Evolutionary conservation across 2,797 vertebrate genomes (phyloP), one percentile per base, ranked within the genome.

Genomic region (Chaetodon trifasciatus): DNA sequence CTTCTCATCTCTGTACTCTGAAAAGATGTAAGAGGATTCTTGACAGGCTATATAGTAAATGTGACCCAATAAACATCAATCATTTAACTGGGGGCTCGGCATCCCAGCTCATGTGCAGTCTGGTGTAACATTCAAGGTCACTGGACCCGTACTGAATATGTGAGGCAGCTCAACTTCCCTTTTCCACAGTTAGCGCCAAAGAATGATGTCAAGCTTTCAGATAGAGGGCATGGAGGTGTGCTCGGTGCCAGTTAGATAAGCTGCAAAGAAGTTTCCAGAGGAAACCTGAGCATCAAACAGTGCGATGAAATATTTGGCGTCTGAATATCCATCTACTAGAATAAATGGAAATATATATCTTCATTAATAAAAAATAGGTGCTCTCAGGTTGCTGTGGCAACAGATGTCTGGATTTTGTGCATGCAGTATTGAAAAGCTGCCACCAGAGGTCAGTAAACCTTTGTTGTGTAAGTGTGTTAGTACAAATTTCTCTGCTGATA

Each of bases 131-230:
- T 65, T 87, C 86, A 90, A 92, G 87, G 91, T 91, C 79, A 86
- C 8, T 76, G 81, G 88, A 89, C 64, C 86, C 16, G 24, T 8
- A 84, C 76, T 85, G 85, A 90, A 84, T 88, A 87, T 76, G 66
- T 49, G 70, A 84, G 61, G 39, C 74, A 50, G 92, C 90, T 94
- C 91, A 86, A 83, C 88, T 94, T 94, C 86, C 75, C 64, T 86
- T 93, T 93, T 92, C 91, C 92, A 91, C 79, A 76, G 84, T 61
- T 53, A 9, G 74, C 17, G 91, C 93, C 94, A 94, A 86, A 79
- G 76, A 57, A 66, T 90, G 89, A 94, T 68, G 7, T 79, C 87
- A 89, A 50, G 7, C 66, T 71, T 56, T 70, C 16, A 73, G 74
- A 84, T n/a, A 50, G 70, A 77, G 65, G 70, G 79, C 76, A 70